Base-by-base conservation (phyloP, 2,888 invertebrate species). In the Junonia oenone region DNA sequence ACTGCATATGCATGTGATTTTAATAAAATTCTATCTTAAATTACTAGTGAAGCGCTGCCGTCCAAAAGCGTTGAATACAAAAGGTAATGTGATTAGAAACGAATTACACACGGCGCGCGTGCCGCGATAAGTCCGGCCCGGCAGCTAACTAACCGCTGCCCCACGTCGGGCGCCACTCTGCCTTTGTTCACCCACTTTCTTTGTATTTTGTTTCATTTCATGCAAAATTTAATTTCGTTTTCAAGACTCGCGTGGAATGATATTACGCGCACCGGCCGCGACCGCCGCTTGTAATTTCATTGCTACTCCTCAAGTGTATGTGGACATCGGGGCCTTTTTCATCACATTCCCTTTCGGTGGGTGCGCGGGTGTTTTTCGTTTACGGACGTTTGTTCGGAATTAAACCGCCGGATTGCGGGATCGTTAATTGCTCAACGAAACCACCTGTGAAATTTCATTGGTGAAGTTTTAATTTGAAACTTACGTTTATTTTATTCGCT, bases 141-240 rank as follows among this genome's bases (percentile, higher is more conserved):
- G 71, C 66, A 68, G 66, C 75, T 81, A 84, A 83, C 85, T 81
- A 76, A 83, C 87, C 86, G 78, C 76, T 72, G 73, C 70, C 71
- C 68, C 73, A 61, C 71, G 73, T 65, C 68, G 75, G 72, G 72
- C 76, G 75, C 78, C 82, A 80, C 78, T 77, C 68, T 64, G 77
- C 83, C 87, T 87, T 89, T 89, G 89, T 88, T 73, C 78, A 73
- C 71, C 78, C 81, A 81, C 78, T 85, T 90, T 89, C 90, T 90
- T 90, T 89, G 88, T 89, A 83, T 85, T 83, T 84, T 81, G 87
- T 86, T 84, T 83, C 83, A 86, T 88, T 89, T 87, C 90, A 87
- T 88, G 90, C 88, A 83, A 88, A 89, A 90, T 90, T 90, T 87
- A 89, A 90, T 90, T 89, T 89, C 87, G 89, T 84, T 86, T 86